phyloP scores from a whole-genome alignment of 2,113 vertebrate genomes.

The Nyctibius bracteatus region DNA sequence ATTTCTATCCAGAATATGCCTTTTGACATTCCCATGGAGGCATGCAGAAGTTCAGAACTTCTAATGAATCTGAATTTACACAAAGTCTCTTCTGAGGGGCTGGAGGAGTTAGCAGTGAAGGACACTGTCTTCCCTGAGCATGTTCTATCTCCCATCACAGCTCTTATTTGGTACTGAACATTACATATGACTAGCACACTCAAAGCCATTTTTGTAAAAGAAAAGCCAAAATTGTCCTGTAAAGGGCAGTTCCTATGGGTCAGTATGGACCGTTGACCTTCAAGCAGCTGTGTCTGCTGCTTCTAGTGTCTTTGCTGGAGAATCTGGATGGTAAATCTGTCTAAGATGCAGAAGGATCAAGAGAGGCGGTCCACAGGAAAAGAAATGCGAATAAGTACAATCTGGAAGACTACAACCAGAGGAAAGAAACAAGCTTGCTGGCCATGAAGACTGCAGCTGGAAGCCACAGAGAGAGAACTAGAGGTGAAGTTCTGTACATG shows the following conservation, averaged over 20 bases:
- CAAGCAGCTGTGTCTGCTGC: neutral
- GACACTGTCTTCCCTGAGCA: neutral
- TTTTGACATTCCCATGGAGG: neutral
- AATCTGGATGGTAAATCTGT: neutral
- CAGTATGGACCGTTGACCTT: neutral
- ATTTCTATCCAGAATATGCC: neutral
- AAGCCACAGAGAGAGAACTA: neutral
- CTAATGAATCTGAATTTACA: neutral
- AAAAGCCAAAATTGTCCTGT: neutral
- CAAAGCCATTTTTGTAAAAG: neutral
- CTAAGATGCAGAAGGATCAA: neutral
- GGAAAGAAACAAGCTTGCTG: neutral
- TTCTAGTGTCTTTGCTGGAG: neutral
- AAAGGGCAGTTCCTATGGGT: neutral
- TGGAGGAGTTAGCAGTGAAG: neutral
- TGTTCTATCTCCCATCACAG: neutral
- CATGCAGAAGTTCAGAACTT: neutral
- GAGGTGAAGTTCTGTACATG: neutral
- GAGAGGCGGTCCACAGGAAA: neutral
- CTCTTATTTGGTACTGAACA: neutral
- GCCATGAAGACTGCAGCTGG: neutral
- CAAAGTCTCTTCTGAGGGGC: neutral
- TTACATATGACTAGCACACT: neutral
- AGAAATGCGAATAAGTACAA: neutral
- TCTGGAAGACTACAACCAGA: neutral